Base-by-base conservation (phyloP, 2,797 vertebrate species). In the Amazona ochrocephala region DNA sequence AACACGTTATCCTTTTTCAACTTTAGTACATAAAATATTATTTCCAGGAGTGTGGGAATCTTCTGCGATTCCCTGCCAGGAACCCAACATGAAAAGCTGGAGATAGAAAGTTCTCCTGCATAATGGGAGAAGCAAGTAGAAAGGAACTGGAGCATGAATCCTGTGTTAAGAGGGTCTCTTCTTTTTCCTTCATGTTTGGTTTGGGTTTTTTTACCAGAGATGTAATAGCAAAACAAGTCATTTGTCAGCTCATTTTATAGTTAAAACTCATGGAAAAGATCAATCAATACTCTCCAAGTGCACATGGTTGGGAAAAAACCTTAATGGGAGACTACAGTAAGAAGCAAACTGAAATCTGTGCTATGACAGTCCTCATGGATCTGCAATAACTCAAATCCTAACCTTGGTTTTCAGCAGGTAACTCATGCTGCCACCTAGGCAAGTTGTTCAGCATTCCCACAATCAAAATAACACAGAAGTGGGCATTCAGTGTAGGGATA, bases 31-130 rank as follows among this genome's bases (percentile, higher is more conserved):
- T 88, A 61, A 82, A 92, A 88, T 68, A 75, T 41, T 86, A 29
- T 67, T 95, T 89, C 68, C 94, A 54, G 39, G 53, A 47, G 41
- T 87, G 84, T 80, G 75, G 71, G 84, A 90, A 83, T 91, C 76
- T 81, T 71, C 37, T 75, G 54, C 67, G 53, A 65, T 75, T 71
- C 74, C 44, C 34, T 84, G 83, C 77, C 91, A 90, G 54, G 17
- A 95, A 65, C 18, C 15, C 50, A 66, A 70, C 22, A 56, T 17
- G 3, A 91, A 80, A 90, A 95, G 19, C 54, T 37, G 50, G 26
- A 93, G 51, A 51, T 44, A 76, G 74, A 87, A 48, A n/a, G 65
- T 64, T 62, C 23, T 82, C 54, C 54, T 32, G 29, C 66, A 22
- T 64, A 78, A 78, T 5, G 32, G 45, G 54, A 50, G 37, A 79